phyloP scores from a whole-genome alignment of 2,888 invertebrate species.

The Ophraella communa region DNA sequence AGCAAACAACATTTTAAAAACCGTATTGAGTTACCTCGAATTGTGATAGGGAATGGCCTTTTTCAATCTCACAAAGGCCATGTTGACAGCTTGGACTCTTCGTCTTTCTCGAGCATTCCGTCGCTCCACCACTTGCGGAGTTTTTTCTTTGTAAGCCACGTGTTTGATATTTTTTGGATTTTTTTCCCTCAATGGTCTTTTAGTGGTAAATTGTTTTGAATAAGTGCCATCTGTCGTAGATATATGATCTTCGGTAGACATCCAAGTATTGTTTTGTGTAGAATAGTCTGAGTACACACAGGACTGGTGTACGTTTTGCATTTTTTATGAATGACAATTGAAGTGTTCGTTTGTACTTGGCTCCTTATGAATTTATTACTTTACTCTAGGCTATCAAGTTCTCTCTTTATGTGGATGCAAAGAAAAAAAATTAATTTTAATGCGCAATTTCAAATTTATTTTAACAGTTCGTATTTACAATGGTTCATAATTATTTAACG shows the following conservation, averaged over 20 bases:
- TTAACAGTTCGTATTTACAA: no score
- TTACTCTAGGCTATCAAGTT: background rate
- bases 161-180: conserved; percentile 45
- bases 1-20: conserved; percentile 23
- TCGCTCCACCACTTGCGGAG: conserved; percentile 65
- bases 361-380: background rate
- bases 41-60: conserved; percentile 67
- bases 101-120: conserved; percentile 69
- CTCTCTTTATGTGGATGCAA: background rate
- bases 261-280: conserved; percentile 19
- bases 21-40: conserved; percentile 50
- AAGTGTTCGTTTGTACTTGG: background rate
- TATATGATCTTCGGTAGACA: conserved; percentile 22
- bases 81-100: conserved; percentile 70
- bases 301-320: conserved; percentile 22
- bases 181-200: conserved; percentile 35
- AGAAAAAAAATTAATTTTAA: background rate
- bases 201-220: conserved; percentile 20
- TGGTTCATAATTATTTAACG: no score
- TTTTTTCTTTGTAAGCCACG: conserved; percentile 62
- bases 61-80: conserved; percentile 66
- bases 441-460: no score
- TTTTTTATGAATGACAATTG: conserved; percentile 4
- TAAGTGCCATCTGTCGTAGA: conserved; percentile 28
- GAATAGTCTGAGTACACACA: conserved; percentile 27